A percentile compares a stretch with the other conserved stretches of the same genome.
Evolutionary conservation across 2,888 invertebrate species (phyloP).

Genomic region (Callyntrura guangdongensis): DNA sequence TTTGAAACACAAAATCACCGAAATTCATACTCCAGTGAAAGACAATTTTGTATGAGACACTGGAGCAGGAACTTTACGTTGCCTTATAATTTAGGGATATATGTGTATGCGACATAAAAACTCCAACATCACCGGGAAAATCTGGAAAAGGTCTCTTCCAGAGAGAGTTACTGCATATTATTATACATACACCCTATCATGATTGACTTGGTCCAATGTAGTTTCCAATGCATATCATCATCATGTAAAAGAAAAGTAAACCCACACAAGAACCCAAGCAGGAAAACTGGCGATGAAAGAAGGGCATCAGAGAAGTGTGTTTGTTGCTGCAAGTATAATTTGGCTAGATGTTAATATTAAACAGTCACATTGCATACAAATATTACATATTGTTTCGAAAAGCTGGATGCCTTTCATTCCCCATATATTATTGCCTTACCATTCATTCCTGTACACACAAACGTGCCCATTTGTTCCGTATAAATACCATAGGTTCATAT

Average conservation of each 20-base stretch:
- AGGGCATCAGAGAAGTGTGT: too few relatives aligned
- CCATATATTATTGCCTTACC: too few relatives aligned
- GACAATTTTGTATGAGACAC: background rate
- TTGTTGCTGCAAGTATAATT: too few relatives aligned
- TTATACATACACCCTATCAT: background rate
- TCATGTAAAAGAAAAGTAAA: constrained; percentile 19
- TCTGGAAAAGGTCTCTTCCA: constrained; percentile 36
- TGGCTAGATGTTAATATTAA: too few relatives aligned
- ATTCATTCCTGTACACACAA: background rate
- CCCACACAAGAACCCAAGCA: background rate
- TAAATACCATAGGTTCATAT: background rate
- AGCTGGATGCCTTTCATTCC: background rate
- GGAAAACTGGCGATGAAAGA: background rate
- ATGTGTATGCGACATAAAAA: background rate
- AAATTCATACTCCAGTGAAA: too few relatives aligned
- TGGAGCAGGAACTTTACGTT: background rate
- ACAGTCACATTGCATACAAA: too few relatives aligned
- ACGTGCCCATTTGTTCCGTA: background rate
- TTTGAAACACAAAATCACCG: background rate
- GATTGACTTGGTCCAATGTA: background rate
- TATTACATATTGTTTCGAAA: too few relatives aligned
- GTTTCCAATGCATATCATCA: background rate
- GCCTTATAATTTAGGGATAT: background rate
- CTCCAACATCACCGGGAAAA: background rate
- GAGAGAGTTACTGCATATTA: background rate